phyloP scores from a whole-genome alignment of 2,888 invertebrate genomes.

The Leptopilina myrica region DNA sequence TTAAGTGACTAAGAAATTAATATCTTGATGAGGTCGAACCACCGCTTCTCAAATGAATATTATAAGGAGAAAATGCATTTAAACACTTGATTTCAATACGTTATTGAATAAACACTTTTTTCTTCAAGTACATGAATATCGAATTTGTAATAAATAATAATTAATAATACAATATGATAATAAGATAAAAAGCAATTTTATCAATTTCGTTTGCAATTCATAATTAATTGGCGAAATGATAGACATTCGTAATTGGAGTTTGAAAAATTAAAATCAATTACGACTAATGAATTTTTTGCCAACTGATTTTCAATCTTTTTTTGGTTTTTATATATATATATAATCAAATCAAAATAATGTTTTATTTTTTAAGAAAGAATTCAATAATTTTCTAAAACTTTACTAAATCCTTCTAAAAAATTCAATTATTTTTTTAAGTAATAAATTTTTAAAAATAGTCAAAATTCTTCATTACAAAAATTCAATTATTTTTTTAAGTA shows the following conservation, averaged over 20 bases:
- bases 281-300: neutral
- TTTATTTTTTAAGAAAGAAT: no score
- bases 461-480: no score
- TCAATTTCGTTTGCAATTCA: neutral
- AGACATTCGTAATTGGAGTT: neutral
- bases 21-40: slow-evolving; percentile 71
- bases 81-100: slow-evolving; percentile 21
- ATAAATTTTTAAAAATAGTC: no score
- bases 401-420: no score
- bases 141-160: no score
- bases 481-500: no score
- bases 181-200: neutral
- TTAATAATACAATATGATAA: no score
- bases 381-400: no score
- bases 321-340: neutral
- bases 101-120: slow-evolving; percentile 43
- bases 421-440: no score
- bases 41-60: slow-evolving; percentile 59
- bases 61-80: slow-evolving; percentile 50
- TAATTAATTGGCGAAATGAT: slow-evolving; percentile 6
- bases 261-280: slow-evolving; percentile 20
- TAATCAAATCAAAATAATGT: no score
- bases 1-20: slow-evolving; percentile 75
- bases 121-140: slow-evolving; percentile 1
- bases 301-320: slow-evolving; percentile 1